Evolutionary conservation across 2,888 invertebrate species (phyloP), one percentile per base, ranked within the genome.

Genomic region (Cheilosia variabilis): DNA sequence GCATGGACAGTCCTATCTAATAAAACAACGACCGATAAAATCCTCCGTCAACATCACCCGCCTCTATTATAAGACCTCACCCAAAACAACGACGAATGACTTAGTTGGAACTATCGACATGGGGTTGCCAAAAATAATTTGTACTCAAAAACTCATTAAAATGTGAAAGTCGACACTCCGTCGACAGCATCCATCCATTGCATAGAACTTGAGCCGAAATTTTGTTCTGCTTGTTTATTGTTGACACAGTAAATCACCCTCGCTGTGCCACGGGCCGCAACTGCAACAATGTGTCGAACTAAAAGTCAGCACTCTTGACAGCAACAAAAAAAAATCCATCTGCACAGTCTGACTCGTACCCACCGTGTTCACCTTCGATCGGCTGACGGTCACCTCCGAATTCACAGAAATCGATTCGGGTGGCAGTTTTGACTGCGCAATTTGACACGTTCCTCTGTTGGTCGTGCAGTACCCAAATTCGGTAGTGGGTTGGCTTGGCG

Each of bases 391-490:
- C 69, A 82, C 82, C 82, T 65, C 63, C 1, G 13, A 27, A 41
- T 72, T 77, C 71, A 31, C 34, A 45, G 71, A 60, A 71, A 71
- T 53, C 77, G 27, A 45, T 69, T 65, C 77, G 71, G 82, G 77
- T 71, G 77, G 82, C 77, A 27, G 45, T 72, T 43, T 58, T 19
- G 50, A 65, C 69, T 71, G 52, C 58, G 65, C 57, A 63, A 63
- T 58, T 43, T 58, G 72, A 77, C 82, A 82, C 82, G 82, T 77
- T 82, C 77, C 71, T 13, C 10, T 63, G 57, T 58, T 65, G 50
- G 2, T 43, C 41, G 57, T 63, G 9, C 9, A 10, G 9, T 10
- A 13, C 19, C 10, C 19, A 7, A 15, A 45, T 13, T 9, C n/a
- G 43, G 22, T 37, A 41, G 10, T n/a, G 52, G 68, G 45, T 19